Percentiles rank a stretch among this genome's conserved stretches.
phyloP scores from a whole-genome alignment of 2,888 invertebrate species.

The Epistrophe eligans region DNA sequence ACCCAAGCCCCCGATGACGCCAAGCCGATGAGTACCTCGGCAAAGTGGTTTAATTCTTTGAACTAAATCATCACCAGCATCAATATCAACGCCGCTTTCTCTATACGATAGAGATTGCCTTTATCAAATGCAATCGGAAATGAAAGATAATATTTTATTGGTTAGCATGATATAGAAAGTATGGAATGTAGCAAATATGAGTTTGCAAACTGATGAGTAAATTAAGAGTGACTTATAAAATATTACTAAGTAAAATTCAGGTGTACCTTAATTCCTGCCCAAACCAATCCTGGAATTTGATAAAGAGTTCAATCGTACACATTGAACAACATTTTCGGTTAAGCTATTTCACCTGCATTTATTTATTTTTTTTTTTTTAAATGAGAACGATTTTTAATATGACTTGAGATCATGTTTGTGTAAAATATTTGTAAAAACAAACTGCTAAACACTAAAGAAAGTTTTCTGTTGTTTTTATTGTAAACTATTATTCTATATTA shows the following conservation, averaged over 20 bases:
- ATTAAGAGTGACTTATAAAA: background rate
- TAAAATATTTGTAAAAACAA: too few relatives aligned
- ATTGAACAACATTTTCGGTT: too few relatives aligned
- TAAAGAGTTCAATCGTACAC: too few relatives aligned
- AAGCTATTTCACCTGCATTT: too few relatives aligned
- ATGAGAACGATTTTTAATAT: too few relatives aligned
- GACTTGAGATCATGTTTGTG: too few relatives aligned
- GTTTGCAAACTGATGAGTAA: background rate
- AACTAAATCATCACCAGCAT: constrained; percentile 94
- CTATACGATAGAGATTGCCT: constrained; percentile 89
- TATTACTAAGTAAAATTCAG: too few relatives aligned
- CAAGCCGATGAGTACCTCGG: constrained; percentile 90
- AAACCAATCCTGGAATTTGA: too few relatives aligned
- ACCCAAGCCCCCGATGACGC: constrained; percentile 93
- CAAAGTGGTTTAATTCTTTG: constrained; percentile 92
- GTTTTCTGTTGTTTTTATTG: too few relatives aligned
- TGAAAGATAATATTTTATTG: constrained; percentile 1
- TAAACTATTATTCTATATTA: too few relatives aligned
- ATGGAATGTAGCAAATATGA: background rate
- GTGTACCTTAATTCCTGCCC: background rate
- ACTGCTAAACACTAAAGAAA: too few relatives aligned
- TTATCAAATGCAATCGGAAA: constrained; percentile 4
- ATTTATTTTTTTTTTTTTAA: too few relatives aligned
- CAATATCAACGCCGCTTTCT: constrained; percentile 96
- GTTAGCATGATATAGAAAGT: background rate